A percentile compares a stretch with the other conserved stretches of the same genome.
These are phyloP conservation scores for Coendou prehensilis DNA, from an alignment of 2,797 vertebrate genomes.

Conservation along the genomic window DNA sequence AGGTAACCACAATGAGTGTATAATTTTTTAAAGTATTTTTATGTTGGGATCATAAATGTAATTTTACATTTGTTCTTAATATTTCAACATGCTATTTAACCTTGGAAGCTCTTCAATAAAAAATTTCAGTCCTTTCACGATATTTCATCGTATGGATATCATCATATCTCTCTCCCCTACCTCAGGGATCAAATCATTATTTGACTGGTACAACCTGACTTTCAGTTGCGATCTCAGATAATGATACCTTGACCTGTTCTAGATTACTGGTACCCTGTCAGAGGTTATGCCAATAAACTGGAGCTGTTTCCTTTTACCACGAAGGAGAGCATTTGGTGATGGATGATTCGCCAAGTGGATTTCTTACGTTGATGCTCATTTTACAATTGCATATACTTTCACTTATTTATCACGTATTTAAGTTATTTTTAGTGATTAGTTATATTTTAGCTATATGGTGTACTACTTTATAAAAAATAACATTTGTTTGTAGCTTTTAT, in stretches of 20 bases:
- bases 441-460: not conserved
- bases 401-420: not conserved
- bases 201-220: conserved; percentile 42
- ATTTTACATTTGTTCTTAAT: conserved; percentile 66
- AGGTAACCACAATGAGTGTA: not conserved
- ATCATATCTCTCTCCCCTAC: not conserved
- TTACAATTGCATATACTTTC: not conserved
- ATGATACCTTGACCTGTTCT: not conserved
- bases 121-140: conserved; percentile 46
- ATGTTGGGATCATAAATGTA: conserved; percentile 15
- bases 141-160: conserved; percentile 22
- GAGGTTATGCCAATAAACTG: not conserved
- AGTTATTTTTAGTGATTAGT: conserved; percentile 48
- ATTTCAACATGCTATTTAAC: conserved; percentile 21
- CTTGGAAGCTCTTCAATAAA: conserved; percentile 59
- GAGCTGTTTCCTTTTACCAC: conserved; percentile 52
- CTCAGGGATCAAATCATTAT: conserved; percentile 53
- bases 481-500: conserved; percentile 31
- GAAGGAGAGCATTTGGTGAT: not conserved
- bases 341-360: not conserved
- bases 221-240: conserved; percentile 51
- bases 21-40: conserved; percentile 50
- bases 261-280: not conserved
- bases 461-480: conserved; percentile 32
- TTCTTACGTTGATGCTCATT: conserved; percentile 52